A percentile compares a stretch with the other conserved stretches of the same genome.
phyloP scores from a whole-genome alignment of 2,113 vertebrate species.

The Tautogolabrus adspersus region DNA sequence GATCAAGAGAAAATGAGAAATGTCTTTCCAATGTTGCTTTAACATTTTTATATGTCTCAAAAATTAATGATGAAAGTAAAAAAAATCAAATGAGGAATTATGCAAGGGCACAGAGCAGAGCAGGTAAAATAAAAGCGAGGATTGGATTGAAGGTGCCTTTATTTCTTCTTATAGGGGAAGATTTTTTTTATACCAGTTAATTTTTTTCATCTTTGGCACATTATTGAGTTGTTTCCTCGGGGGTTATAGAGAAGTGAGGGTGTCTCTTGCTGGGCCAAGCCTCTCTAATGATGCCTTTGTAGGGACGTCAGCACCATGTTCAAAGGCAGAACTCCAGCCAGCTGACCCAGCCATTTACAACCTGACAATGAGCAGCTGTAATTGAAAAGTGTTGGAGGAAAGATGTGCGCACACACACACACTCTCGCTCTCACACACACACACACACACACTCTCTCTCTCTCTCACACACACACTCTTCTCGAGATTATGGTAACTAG shows the following conservation, averaged over 20 bases:
- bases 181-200: constrained; percentile 56
- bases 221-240: constrained; percentile 64
- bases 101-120: constrained; percentile 33
- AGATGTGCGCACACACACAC: constrained; percentile 8
- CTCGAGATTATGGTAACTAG: constrained; percentile 63
- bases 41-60: constrained; percentile 70
- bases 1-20: constrained; percentile 69
- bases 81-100: constrained; percentile 55
- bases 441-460: background rate
- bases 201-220: constrained; percentile 61
- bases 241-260: constrained; percentile 61
- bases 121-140: constrained; percentile 25
- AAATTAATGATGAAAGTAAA: constrained; percentile 62
- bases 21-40: constrained; percentile 68
- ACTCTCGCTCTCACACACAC: constrained; percentile 11
- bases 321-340: constrained; percentile 75
- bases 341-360: constrained; percentile 79
- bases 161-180: constrained; percentile 52
- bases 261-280: constrained; percentile 63
- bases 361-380: constrained; percentile 81
- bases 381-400: constrained; percentile 76
- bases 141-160: constrained; percentile 53
- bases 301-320: constrained; percentile 71
- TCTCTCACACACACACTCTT: constrained; percentile 16
- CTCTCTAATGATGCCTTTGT: constrained; percentile 80